Evolutionary conservation across 2,888 invertebrate genomes (phyloP).

Genomic region (Oxytorus armatus): DNA sequence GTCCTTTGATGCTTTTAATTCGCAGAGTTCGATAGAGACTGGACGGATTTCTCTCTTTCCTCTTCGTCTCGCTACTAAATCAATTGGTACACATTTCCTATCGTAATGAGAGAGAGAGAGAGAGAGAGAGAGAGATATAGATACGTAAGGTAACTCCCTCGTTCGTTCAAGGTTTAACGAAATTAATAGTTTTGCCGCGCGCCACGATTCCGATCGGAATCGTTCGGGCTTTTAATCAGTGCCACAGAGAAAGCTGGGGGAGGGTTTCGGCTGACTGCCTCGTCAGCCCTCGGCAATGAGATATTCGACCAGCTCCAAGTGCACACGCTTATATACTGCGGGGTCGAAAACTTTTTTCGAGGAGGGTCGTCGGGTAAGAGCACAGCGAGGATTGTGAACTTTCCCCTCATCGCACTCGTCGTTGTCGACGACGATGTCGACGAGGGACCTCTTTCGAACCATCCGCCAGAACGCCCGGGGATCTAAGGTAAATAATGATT

Average conservation of each 20-base stretch:
- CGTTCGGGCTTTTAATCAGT: conserved; percentile 64
- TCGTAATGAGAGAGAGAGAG: conserved; percentile 39
- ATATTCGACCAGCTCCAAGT: conserved; percentile 71
- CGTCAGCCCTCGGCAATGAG: conserved; percentile 60
- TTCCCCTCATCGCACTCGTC: conserved; percentile 44
- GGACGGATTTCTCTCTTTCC: conserved; percentile 32
- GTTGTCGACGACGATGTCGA: conserved; percentile 49
- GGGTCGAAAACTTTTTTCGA: conserved; percentile 72
- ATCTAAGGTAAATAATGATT: conserved; percentile 82
- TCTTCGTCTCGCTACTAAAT: conserved; percentile 51
- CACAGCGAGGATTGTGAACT: conserved; percentile 32
- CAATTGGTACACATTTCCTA: conserved; percentile 57
- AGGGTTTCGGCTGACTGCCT: conserved; percentile 51
- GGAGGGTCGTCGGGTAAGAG: conserved; percentile 4
- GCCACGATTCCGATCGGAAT: conserved; percentile 50
- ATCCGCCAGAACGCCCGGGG: conserved; percentile 70
- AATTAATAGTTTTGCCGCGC: conserved; percentile 66
- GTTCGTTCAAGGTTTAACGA: conserved; percentile 62
- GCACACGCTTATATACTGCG: conserved; percentile 61
- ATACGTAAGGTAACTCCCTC: conserved; percentile 54
- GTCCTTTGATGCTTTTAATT: conserved; percentile 60
- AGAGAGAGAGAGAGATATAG: background rate
- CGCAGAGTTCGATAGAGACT: conserved; percentile 16
- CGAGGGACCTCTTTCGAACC: conserved; percentile 63
- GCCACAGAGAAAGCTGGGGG: conserved; percentile 38